These are phyloP conservation scores for Ochotona princeps DNA, from an alignment of 2,113 vertebrate genomes.

Conservation along the genomic window DNA sequence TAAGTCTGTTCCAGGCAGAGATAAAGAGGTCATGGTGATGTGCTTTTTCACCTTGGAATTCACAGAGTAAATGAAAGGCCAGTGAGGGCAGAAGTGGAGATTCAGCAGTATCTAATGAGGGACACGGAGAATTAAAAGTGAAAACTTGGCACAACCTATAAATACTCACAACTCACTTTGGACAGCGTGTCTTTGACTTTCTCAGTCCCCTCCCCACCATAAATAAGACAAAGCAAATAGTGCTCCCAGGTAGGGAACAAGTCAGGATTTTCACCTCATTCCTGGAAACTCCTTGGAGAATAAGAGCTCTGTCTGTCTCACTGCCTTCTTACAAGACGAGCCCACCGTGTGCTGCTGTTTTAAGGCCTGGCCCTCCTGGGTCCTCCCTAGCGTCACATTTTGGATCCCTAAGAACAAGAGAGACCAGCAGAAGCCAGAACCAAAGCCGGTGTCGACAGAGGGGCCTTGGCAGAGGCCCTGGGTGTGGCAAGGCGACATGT, in stretches of 20 bases:
- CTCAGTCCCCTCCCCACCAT: neutral
- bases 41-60: neutral
- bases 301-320: neutral
- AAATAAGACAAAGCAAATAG: slow-evolving; percentile 26
- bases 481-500: neutral
- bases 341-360: neutral
- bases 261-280: neutral
- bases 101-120: neutral
- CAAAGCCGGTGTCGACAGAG: neutral
- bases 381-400: neutral
- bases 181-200: neutral
- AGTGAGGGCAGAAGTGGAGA: neutral
- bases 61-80: neutral
- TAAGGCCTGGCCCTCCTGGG: neutral
- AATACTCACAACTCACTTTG: slow-evolving; percentile 5
- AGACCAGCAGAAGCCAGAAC: slow-evolving; percentile 12
- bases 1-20: neutral
- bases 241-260: neutral
- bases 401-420: neutral
- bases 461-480: slow-evolving; percentile 31
- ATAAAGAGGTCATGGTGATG: neutral
- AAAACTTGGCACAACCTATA: neutral
- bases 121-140: neutral
- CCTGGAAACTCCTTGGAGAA: neutral
- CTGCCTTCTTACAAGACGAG: neutral